These are phyloP conservation scores for Chrysemys picta DNA, from an alignment of 2,113 vertebrate species.

Conservation along the genomic window DNA sequence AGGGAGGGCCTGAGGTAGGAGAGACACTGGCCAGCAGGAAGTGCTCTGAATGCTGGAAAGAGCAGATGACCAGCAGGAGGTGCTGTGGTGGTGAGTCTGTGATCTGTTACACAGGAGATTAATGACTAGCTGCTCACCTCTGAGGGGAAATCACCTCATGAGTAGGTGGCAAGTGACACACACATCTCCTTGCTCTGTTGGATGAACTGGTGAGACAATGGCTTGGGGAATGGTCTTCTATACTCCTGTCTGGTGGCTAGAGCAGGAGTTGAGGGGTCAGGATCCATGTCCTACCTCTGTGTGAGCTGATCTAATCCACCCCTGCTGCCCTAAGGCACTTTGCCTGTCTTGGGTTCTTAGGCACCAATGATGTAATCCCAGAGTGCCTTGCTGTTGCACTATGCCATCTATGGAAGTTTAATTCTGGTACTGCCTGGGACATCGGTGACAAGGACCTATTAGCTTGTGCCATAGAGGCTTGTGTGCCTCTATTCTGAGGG, in stretches of 20 bases:
- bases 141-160: background rate
- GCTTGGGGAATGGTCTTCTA: background rate
- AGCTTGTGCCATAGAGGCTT: background rate
- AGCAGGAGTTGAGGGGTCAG: background rate
- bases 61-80: too few species aligned
- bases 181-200: background rate
- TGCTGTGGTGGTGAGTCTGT: too few species aligned
- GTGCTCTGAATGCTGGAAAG: too few species aligned
- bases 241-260: accelerated
- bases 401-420: slow-evolving; percentile 41
- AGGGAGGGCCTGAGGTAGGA: too few species aligned
- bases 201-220: background rate
- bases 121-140: background rate
- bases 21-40: too few species aligned
- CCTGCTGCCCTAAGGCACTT: background rate
- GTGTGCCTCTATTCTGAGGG: background rate
- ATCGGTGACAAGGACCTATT: background rate
- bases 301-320: background rate
- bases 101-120: background rate
- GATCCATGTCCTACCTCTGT: background rate
- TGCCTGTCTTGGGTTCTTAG: too few species aligned
- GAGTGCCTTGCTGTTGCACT: background rate
- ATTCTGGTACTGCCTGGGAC: slow-evolving; percentile 6
- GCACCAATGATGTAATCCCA: background rate
- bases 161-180: accelerated